Conservation (phyloP, 53 echinoderm and acorn worm species). For the Hippasteria phrygiana region DNA sequence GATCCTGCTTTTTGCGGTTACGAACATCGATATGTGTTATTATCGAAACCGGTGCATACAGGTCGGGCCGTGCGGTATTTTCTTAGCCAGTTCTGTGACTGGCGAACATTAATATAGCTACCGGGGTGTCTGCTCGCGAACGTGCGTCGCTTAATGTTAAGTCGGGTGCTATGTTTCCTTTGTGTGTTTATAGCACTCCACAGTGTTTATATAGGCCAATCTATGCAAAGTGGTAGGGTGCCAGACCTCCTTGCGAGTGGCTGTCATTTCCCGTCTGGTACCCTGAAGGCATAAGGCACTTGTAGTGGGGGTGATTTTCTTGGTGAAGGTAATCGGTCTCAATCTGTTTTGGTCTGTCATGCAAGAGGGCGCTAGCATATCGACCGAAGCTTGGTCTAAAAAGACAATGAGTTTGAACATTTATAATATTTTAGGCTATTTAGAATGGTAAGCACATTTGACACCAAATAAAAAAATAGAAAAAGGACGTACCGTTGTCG, state of each 20-base stretch:
- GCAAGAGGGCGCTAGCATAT: too few species aligned
- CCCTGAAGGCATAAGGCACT: neutral
- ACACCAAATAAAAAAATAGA: too few species aligned
- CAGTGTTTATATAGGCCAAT: neutral
- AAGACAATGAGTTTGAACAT: too few species aligned
- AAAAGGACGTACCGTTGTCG: too few species aligned
- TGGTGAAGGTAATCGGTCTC: neutral
- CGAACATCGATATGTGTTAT: constrained; percentile 18
- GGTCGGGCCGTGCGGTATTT: neutral
- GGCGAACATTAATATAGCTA: neutral
- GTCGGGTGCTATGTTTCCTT: neutral
- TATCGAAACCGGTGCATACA: neutral
- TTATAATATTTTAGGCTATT: too few species aligned
- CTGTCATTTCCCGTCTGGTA: neutral
- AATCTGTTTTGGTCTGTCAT: too few species aligned
- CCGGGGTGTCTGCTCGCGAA: neutral
- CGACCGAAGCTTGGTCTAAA: too few species aligned
- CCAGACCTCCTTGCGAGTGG: neutral
- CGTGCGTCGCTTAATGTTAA: constrained; percentile 21
- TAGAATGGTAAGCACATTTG: too few species aligned
- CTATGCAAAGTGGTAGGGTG: neutral
- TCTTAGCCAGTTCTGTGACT: neutral
- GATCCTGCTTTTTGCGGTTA: neutral
- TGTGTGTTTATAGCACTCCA: neutral
- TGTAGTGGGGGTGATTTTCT: neutral